phyloP scores from a whole-genome alignment of 2,888 invertebrate species.

The Drosophila kambysellisi region DNA sequence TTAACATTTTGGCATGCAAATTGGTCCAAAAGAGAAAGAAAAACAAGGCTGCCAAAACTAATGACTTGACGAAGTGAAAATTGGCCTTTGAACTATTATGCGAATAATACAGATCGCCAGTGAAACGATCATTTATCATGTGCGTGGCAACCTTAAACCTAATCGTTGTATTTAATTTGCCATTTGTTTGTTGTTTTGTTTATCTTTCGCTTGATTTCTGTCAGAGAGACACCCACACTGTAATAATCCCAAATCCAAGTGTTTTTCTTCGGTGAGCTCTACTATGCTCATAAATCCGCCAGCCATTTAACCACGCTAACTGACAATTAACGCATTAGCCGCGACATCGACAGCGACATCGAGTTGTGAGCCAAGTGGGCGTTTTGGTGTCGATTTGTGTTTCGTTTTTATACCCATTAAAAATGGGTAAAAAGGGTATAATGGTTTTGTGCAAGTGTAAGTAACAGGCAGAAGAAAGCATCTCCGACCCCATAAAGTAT shows the following conservation, averaged over 20 bases:
- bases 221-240: slow-evolving; percentile 30
- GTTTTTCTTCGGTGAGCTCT: not conserved
- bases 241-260: slow-evolving; percentile 6
- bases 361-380: slow-evolving; percentile 49
- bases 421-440: too few species aligned
- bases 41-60: slow-evolving; percentile 45
- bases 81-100: slow-evolving; percentile 63
- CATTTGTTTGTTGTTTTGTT: slow-evolving; percentile 24
- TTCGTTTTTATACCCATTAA: not conserved
- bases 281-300: slow-evolving; percentile 55
- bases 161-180: slow-evolving; percentile 31
- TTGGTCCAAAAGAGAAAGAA: slow-evolving; percentile 48
- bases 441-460: too few species aligned
- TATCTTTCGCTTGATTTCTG: not conserved
- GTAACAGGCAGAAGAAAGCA: too few species aligned
- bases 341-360: slow-evolving; percentile 20
- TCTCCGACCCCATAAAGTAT: too few species aligned
- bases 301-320: slow-evolving; percentile 70
- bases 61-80: slow-evolving; percentile 74
- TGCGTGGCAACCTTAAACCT: slow-evolving; percentile 9
- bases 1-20: slow-evolving; percentile 62
- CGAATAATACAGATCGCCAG: not conserved
- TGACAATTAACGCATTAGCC: slow-evolving; percentile 77
- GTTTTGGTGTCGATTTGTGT: slow-evolving; percentile 23
- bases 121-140: slow-evolving; percentile 19